Evolutionary conservation across 2,797 vertebrate genomes (phyloP).

Genomic region (Sebastes flavidus): DNA sequence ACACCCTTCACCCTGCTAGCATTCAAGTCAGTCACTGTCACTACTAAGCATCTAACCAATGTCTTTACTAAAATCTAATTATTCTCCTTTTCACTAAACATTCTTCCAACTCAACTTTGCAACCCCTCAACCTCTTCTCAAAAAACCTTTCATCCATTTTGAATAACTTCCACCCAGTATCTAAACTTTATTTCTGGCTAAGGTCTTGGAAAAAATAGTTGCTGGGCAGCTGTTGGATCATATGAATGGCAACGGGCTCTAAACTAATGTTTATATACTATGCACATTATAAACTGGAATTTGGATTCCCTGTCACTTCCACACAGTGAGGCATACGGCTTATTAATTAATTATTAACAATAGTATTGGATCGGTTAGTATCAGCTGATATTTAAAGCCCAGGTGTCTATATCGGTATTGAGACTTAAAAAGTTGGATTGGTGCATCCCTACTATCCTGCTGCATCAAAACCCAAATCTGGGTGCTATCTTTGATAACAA

Average conservation of each 20-base stretch:
- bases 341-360: too few species aligned
- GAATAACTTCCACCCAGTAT: neutral
- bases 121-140: neutral
- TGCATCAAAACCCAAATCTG: too few species aligned
- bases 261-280: too few species aligned
- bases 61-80: neutral
- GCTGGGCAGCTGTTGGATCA: neutral
- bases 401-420: too few species aligned
- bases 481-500: too few species aligned
- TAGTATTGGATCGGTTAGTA: too few species aligned
- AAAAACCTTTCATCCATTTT: neutral
- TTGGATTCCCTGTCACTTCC: too few species aligned
- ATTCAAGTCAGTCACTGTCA: neutral
- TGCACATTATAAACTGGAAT: too few species aligned
- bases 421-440: too few species aligned
- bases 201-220: neutral
- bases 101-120: neutral
- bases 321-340: too few species aligned
- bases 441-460: too few species aligned
- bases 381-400: fast-evolving
- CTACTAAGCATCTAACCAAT: neutral
- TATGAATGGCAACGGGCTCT: neutral
- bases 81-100: neutral
- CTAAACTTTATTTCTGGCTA: neutral
- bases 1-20: neutral